Evolutionary conservation across 2,113 vertebrate genomes (phyloP).

Genomic region (Malurus elegans): DNA sequence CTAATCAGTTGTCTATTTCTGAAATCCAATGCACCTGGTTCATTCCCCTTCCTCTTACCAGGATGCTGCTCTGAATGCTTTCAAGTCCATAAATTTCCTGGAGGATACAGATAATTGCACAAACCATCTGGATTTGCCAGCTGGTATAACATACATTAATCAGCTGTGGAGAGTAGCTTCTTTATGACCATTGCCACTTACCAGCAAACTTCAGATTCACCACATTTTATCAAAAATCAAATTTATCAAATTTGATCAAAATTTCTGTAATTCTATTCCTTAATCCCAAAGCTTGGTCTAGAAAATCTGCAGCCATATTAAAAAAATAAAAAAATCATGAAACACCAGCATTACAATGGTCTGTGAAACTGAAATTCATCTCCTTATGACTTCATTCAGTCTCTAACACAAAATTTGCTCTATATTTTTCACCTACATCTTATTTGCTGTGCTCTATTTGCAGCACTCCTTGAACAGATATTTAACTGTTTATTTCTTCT

Average conservation of each 20-base stretch:
- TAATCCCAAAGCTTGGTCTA: not conserved
- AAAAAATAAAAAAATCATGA: not conserved
- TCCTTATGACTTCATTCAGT: not conserved
- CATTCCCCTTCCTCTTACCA: not conserved
- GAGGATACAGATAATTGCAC: not conserved
- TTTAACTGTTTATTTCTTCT: not conserved
- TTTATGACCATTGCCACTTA: not conserved
- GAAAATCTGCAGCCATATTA: not conserved
- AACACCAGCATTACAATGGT: not conserved
- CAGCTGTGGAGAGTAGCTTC: not conserved
- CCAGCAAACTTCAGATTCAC: not conserved
- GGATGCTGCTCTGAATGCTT: not conserved
- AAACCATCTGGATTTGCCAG: constrained; percentile 8
- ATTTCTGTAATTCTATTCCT: not conserved
- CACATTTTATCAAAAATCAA: not conserved
- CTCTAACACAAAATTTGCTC: not conserved
- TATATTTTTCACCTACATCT: not conserved
- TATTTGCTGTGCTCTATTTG: not conserved
- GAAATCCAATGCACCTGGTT: not conserved
- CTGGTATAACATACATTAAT: not conserved
- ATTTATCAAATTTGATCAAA: not conserved
- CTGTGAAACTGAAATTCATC: not conserved
- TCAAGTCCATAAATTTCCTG: not conserved
- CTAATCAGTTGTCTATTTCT: not conserved
- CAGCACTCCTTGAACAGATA: not conserved